Percentiles rank a stretch among this genome's conserved stretches.
Conservation (phyloP, 1,140 invertebrate species). For the Aphelinus certus region DNA sequence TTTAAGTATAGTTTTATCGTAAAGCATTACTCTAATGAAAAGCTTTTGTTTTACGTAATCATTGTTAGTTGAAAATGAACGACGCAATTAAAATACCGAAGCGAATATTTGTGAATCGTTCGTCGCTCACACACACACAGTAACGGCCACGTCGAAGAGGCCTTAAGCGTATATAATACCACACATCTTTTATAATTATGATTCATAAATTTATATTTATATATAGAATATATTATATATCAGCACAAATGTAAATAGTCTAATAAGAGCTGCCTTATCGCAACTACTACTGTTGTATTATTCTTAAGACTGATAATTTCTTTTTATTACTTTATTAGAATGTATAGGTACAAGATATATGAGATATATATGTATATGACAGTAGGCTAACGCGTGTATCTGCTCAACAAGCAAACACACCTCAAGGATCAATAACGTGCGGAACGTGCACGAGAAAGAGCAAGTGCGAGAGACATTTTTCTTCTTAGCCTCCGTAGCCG, state of each 20-base stretch:
- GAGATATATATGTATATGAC: slow-evolving; percentile 27
- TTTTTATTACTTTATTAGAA: slow-evolving; percentile 35
- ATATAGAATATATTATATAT: slow-evolving; percentile 25
- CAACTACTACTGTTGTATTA: slow-evolving; percentile 47
- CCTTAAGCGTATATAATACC: slow-evolving; percentile 35
- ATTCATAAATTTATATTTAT: slow-evolving; percentile 22
- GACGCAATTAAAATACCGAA: slow-evolving; percentile 9
- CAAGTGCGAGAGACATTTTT: slow-evolving; percentile 15
- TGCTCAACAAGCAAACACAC: slow-evolving; percentile 2
- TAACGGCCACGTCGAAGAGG: neutral
- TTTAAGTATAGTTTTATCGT: slow-evolving; percentile 23
- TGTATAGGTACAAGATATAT: slow-evolving; percentile 17
- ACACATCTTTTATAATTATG: slow-evolving; percentile 28
- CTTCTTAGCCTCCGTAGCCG: slow-evolving; percentile 20
- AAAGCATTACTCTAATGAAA: slow-evolving; percentile 26
- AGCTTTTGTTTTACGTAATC: slow-evolving; percentile 36
- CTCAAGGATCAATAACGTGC: neutral
- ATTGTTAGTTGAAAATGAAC: slow-evolving; percentile 34
- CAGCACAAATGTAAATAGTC: slow-evolving; percentile 35
- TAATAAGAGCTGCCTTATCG: slow-evolving; percentile 36
- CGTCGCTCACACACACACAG: neutral
- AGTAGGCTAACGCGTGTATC: slow-evolving; percentile 17
- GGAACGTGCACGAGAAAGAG: neutral
- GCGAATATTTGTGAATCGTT: slow-evolving; percentile 7
- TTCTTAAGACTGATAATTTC: slow-evolving; percentile 51